Base-by-base conservation (phyloP, 2,888 invertebrate genomes). In the Clanis bilineata region DNA sequence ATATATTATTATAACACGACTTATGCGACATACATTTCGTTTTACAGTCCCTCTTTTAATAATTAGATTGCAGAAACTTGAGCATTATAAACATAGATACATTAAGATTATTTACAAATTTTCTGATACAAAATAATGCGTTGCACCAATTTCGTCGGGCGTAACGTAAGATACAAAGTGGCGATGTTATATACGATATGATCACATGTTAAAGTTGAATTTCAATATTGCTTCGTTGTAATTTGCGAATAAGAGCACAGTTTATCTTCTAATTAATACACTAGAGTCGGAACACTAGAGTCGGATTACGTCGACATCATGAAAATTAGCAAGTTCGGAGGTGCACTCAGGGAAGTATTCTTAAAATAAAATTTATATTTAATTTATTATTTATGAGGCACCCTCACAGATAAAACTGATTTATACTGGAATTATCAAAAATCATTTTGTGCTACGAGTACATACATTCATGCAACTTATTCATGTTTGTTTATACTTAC, bases 231-330 rank as follows among this genome's bases (percentile, higher is more conserved):
- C 7, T 9, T 10, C 10, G 51, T 32, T 18, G 51, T 51, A 32
- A 18, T 10, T 51, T 10, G 51, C 51, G 25, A 51, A 51, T 18
- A 15, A 51, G 51, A 32, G 10, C 32, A 28, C 51, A 51, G 51
- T 21, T 51, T 32, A 51, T 51, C 51, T 18, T 51, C 28, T 28
- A 38, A 44, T 38, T 38, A 51, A 58, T 51, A 51, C 47, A 51
- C 39, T 47, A 18, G 32, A n/a, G n/a, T n/a, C n/a, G n/a, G n/a
- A 21, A 51, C 28, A 18, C 28, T 51, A 51, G 28, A 51, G 10
- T 51, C 58, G 58, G 51, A 60, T 57, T 57, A 64, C 58, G 64
- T 64, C 60, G 63, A 62, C 69, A 69, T 77, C 72, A 75, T 77
- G 76, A 79, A 77, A 76, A 75, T 72, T 54, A 15, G 28, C 51